These are phyloP conservation scores for Dicyrtoma fusca DNA, from an alignment of 2,888 invertebrate genomes.

Conservation along the genomic window DNA sequence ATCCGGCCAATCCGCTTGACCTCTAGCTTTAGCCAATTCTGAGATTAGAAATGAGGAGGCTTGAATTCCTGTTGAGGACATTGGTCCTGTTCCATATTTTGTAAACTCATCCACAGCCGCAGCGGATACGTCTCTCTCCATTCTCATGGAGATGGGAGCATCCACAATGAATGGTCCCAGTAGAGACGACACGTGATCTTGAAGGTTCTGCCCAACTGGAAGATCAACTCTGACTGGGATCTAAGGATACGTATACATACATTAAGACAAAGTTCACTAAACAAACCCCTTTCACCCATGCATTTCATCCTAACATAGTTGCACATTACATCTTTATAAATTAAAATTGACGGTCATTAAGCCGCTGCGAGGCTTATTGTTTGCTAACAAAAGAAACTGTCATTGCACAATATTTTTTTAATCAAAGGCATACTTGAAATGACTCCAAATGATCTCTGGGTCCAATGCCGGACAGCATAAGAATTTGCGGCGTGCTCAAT, in stretches of 20 bases:
- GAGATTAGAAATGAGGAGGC: constrained; percentile 46
- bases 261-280: too few species aligned
- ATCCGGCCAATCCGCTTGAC: constrained; percentile 50
- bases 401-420: neutral
- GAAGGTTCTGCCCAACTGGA: constrained; percentile 54
- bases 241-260: constrained; percentile 21
- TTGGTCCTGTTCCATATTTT: constrained; percentile 49
- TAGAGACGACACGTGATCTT: constrained; percentile 45
- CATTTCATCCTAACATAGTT: too few species aligned
- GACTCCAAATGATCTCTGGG: constrained; percentile 47
- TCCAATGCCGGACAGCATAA: constrained; percentile 55
- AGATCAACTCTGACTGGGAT: constrained; percentile 46
- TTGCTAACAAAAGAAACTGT: neutral
- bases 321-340: too few species aligned
- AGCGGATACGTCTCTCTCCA: constrained; percentile 52
- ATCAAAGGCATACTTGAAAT: constrained; percentile 16
- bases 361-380: constrained; percentile 1
- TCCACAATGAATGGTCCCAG: constrained; percentile 54
- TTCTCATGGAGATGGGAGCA: constrained; percentile 47
- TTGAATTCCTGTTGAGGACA: constrained; percentile 52
- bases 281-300: too few species aligned
- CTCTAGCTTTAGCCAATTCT: constrained; percentile 35
- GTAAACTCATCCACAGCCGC: constrained; percentile 48
- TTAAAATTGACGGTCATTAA: too few species aligned
- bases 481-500: constrained; percentile 48